phyloP scores from a whole-genome alignment of 2,113 vertebrate species.

The Eurypyga helias region DNA sequence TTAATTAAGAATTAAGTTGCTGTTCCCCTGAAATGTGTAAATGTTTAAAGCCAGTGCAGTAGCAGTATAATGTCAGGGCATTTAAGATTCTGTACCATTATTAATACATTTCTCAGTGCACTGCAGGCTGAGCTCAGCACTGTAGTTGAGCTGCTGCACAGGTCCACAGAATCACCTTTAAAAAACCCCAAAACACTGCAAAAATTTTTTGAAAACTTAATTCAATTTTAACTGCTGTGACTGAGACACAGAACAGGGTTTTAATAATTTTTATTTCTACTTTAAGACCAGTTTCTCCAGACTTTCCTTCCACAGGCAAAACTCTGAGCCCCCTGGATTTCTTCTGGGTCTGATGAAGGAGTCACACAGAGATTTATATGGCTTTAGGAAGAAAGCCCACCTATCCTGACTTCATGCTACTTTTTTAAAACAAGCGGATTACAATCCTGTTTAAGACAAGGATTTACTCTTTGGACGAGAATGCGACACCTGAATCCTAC shows the following conservation, averaged over 20 bases:
- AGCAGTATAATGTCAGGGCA: not conserved
- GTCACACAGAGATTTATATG: not conserved
- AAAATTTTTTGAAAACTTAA: not conserved
- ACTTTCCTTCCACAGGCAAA: not conserved
- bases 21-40: not conserved
- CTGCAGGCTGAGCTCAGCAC: not conserved
- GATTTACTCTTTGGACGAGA: not conserved
- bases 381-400: not conserved
- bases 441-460: not conserved
- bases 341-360: not conserved
- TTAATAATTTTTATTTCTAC: not conserved
- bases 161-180: not conserved
- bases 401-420: not conserved
- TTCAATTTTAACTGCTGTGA: not conserved
- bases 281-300: not conserved
- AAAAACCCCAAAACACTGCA: fast-evolving
- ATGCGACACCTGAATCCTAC: not conserved
- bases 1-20: constrained; percentile 49
- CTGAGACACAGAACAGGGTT: not conserved
- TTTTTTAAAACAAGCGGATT: not conserved
- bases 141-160: not conserved
- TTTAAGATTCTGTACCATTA: not conserved
- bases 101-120: not conserved
- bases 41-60: not conserved
- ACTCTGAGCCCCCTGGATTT: not conserved